These are phyloP conservation scores for Thymallus thymallus DNA, from an alignment of 2,113 vertebrate genomes.

Conservation along the genomic window DNA sequence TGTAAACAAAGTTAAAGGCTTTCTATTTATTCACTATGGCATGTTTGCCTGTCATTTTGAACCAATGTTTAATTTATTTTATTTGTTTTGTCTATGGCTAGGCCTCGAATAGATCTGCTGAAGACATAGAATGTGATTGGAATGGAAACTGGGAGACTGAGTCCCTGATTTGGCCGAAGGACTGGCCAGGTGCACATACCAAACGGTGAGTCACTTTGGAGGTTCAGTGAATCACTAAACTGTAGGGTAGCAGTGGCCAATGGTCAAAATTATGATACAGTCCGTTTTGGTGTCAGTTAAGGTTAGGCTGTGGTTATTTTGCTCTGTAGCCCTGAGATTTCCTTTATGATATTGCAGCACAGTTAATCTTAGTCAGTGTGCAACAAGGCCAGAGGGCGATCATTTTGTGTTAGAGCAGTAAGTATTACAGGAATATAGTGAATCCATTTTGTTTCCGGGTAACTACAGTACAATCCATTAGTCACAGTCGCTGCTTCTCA, in stretches of 20 bases:
- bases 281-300: too few species aligned
- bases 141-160: constrained; percentile 2
- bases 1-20: background rate
- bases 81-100: background rate
- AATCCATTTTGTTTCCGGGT: background rate
- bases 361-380: too few species aligned
- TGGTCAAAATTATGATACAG: too few species aligned
- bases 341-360: too few species aligned
- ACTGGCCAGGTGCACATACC: constrained; percentile 13
- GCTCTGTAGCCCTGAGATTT: too few species aligned
- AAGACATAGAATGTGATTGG: constrained; percentile 16
- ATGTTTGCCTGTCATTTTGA: background rate
- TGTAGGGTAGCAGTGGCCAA: too few species aligned
- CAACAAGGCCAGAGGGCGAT: too few species aligned
- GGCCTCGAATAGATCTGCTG: background rate
- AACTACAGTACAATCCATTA: background rate
- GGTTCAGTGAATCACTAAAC: too few species aligned
- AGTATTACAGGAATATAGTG: background rate
- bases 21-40: background rate
- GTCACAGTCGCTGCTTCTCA: background rate
- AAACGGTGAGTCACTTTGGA: constrained; percentile 17
- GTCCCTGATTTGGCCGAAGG: constrained; percentile 6
- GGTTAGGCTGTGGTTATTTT: too few species aligned
- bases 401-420: too few species aligned
- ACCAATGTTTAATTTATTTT: background rate